phyloP scores from a whole-genome alignment of 2,113 vertebrate species.

The Charina bottae region DNA sequence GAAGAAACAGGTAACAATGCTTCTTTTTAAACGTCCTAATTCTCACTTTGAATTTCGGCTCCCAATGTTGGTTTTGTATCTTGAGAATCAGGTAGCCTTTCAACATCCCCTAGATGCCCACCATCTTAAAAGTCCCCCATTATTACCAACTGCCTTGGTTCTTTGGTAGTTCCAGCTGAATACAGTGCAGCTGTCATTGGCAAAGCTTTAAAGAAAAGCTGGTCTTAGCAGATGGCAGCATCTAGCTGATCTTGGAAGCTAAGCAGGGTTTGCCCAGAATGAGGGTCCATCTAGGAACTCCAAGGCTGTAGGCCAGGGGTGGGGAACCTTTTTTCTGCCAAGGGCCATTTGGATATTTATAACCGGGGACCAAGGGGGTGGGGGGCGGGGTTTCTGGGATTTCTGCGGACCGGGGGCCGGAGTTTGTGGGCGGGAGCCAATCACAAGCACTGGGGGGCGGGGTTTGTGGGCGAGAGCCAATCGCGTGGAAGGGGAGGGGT shows the following conservation, averaged over 20 bases:
- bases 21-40: constrained; percentile 49
- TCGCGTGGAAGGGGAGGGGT: too few relatives aligned
- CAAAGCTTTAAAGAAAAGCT: neutral
- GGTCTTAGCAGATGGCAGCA: neutral
- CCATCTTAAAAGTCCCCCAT: neutral
- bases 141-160: neutral
- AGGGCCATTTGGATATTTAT: too few relatives aligned
- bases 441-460: too few relatives aligned
- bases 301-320: neutral
- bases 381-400: too few relatives aligned
- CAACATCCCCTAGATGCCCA: constrained; percentile 29
- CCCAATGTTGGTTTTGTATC: constrained; percentile 49
- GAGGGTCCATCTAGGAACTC: neutral
- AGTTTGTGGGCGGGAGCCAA: too few relatives aligned
- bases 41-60: constrained; percentile 30
- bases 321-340: too few relatives aligned
- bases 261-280: neutral
- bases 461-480: too few relatives aligned
- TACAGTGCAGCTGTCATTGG: neutral
- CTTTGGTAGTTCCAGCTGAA: neutral
- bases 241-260: neutral
- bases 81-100: neutral
- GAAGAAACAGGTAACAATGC: constrained; percentile 36
- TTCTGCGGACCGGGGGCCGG: too few relatives aligned
- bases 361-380: too few relatives aligned